Base-by-base conservation (phyloP, 1,140 invertebrate genomes). In the Musca domestica region DNA sequence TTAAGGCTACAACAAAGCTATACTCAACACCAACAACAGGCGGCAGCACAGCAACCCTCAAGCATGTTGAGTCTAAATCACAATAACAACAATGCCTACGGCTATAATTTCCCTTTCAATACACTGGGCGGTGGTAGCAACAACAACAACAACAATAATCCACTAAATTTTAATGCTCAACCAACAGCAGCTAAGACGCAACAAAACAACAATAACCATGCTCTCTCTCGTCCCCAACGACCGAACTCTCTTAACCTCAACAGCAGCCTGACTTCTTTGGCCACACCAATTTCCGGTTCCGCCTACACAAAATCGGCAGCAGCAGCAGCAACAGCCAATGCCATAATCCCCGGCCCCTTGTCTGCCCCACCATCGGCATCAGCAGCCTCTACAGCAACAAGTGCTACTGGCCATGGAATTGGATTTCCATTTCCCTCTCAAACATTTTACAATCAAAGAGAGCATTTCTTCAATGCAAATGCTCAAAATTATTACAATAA, bases 91-190 rank as follows among this genome's bases (percentile, higher is more conserved):
- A 41, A 41, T 41, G 34, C 67, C 20, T 64, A 17, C 47, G 54
- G 58, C 54, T 52, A 64, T 64, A 47, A 49, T 64, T 49, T 47
- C 47, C 63, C 46, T 48, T 47, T 64, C 63, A 64, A 61, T 64
- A 64, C 72, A 70, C 22, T 68, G 63, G 56, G 68, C n/a, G n/a
- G n/a, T n/a, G n/a, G n/a, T n/a, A 71, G 56, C 73, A 71, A 30
- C 69, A 67, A 67, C 72, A 46, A 71, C 64, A 61, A 51, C 22
- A 66, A 20, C 52, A 67, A 47, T 30, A 67, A 46, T 52, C 12
- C 10, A 56, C 41, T 52, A 4, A 3, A 52, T 52, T n/a, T 34
- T 17, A 54, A 22, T n/a, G 54, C 12, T 7, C 34, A 25, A 17
- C 22, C 17, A 66, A 22, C 47, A 27, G 4, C 23, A 72, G 22